Evolutionary conservation across 1,140 invertebrate genomes (phyloP).

Genomic region (Capitella teleta): DNA sequence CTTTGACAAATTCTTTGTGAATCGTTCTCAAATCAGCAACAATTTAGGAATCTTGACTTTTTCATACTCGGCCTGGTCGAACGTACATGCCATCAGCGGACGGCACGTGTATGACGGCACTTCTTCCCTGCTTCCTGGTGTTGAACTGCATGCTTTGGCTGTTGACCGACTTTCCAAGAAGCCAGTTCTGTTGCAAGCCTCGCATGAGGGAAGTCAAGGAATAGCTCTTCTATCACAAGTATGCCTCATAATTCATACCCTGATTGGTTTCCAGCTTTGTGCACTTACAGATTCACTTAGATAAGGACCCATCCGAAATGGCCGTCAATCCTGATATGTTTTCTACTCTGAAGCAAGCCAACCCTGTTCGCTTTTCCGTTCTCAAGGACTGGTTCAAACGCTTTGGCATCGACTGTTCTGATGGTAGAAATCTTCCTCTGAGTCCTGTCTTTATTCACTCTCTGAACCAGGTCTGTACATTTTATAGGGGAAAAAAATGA

Average conservation of each 20-base stretch:
- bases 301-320: slow-evolving; percentile 48
- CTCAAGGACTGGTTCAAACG: slow-evolving; percentile 62
- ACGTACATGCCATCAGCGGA: slow-evolving; percentile 71
- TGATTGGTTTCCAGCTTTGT: slow-evolving; percentile 20
- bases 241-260: slow-evolving; percentile 6
- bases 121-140: slow-evolving; percentile 38
- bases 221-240: slow-evolving; percentile 73
- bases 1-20: slow-evolving; percentile 64
- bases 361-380: slow-evolving; percentile 60
- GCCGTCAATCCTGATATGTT: slow-evolving; percentile 48
- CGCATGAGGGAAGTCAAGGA: slow-evolving; percentile 51
- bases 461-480: too few species aligned
- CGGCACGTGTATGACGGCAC: slow-evolving; percentile 71
- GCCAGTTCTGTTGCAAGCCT: slow-evolving; percentile 63
- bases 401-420: slow-evolving; percentile 55
- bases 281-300: slow-evolving; percentile 43
- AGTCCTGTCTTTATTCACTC: too few species aligned
- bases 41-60: slow-evolving; percentile 71
- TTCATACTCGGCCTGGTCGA: slow-evolving; percentile 68
- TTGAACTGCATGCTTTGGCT: slow-evolving; percentile 63
- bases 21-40: slow-evolving; percentile 64
- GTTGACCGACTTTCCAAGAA: slow-evolving; percentile 75
- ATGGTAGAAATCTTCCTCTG: too few species aligned
- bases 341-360: slow-evolving; percentile 50
- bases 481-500: too few species aligned